phyloP scores from a whole-genome alignment of 2,888 invertebrate genomes.

The Baccha elongata region DNA sequence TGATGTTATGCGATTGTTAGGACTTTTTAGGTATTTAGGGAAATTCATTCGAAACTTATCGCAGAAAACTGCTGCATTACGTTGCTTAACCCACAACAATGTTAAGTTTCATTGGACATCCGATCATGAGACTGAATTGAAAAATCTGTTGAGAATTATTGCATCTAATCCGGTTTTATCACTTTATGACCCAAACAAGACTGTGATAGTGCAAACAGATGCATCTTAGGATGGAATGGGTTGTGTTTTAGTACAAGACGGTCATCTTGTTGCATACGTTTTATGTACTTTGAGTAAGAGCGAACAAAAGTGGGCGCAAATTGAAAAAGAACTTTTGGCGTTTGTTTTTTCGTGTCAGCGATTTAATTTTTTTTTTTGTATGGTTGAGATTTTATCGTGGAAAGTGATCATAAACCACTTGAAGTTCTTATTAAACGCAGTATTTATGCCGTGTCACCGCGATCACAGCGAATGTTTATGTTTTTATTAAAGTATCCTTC shows the following conservation, averaged over 20 bases:
- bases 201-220: constrained; percentile 77
- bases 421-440: constrained; percentile 75
- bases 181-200: constrained; percentile 65
- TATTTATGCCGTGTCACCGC: constrained; percentile 75
- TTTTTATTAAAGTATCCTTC: constrained; percentile 28
- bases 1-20: constrained; percentile 51
- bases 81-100: constrained; percentile 44
- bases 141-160: constrained; percentile 31
- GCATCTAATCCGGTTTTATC: constrained; percentile 41
- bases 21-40: constrained; percentile 68
- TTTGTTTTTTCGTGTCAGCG: constrained; percentile 75
- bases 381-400: constrained; percentile 29
- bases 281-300: constrained; percentile 76
- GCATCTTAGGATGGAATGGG: constrained; percentile 75
- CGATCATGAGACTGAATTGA: constrained; percentile 45
- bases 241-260: constrained; percentile 78
- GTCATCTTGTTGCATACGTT: constrained; percentile 77
- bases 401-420: constrained; percentile 75
- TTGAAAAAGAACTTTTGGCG: constrained; percentile 80
- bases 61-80: constrained; percentile 32
- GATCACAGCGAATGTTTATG: constrained; percentile 75
- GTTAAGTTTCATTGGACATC: constrained; percentile 52
- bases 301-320: constrained; percentile 78
- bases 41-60: constrained; percentile 72
- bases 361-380: constrained; percentile 47